Conservation (phyloP, 2,113 vertebrate species). For the Carassius auratus region DNA sequence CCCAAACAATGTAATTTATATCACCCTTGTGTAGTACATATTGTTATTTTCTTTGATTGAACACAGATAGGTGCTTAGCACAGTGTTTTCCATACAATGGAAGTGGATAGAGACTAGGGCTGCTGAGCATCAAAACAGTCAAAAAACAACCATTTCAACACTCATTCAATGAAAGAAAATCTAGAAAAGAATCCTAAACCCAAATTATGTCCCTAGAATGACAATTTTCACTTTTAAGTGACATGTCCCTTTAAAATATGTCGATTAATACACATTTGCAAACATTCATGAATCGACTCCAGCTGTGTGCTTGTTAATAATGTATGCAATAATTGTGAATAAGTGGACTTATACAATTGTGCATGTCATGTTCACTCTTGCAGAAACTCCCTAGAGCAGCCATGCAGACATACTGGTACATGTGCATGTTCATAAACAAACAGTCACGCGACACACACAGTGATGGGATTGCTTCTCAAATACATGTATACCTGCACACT, state of each 20-base stretch:
- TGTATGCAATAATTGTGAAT: background rate
- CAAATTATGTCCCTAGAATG: background rate
- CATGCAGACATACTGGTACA: conserved; percentile 30
- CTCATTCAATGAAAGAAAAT: background rate
- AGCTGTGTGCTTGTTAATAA: conserved; percentile 2
- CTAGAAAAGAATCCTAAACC: too few species aligned
- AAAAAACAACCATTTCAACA: too few species aligned
- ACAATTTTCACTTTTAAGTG: background rate
- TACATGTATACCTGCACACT: conserved; percentile 1
- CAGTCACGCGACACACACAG: conserved; percentile 8
- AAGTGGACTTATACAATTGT: conserved; percentile 10
- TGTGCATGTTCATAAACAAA: conserved; percentile 5
- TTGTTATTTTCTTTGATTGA: background rate
- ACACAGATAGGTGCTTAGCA: background rate
- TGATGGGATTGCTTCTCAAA: background rate
- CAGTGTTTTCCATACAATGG: background rate
- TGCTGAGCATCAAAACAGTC: background rate
- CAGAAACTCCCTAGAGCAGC: conserved; percentile 9
- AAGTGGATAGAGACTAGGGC: too few species aligned
- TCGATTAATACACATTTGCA: background rate
- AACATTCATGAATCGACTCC: background rate
- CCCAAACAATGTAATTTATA: background rate
- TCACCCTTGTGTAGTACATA: background rate
- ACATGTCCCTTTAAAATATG: background rate
- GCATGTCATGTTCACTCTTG: conserved; percentile 11